phyloP scores from a whole-genome alignment of 2,113 vertebrate species.

The Pyrgilauda ruficollis region DNA sequence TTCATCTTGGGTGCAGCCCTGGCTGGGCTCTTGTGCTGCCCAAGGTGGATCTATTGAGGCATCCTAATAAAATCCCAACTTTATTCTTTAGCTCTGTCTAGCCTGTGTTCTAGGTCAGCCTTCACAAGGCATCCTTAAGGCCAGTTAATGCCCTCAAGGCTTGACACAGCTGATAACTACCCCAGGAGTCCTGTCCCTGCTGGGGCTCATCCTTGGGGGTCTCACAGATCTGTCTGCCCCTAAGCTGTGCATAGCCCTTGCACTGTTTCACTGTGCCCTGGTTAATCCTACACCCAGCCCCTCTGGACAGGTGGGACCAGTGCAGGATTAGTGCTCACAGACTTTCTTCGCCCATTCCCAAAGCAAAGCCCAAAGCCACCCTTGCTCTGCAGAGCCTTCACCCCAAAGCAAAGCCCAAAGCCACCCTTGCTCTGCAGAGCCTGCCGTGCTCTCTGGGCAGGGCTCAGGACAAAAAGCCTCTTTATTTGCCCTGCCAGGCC shows the following conservation, averaged over 20 bases:
- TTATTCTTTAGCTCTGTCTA: not conserved
- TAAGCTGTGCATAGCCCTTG: accelerated
- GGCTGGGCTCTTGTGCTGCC: not conserved
- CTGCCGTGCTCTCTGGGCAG: accelerated
- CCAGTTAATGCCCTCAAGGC: not conserved
- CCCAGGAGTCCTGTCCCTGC: not conserved
- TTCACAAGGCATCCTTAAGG: not conserved
- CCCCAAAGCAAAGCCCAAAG: no score
- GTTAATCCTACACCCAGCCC: not conserved
- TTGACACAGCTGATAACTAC: not conserved
- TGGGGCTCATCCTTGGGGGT: not conserved
- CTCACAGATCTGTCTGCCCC: not conserved
- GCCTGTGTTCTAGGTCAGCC: not conserved
- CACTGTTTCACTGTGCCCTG: not conserved
- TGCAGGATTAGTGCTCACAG: accelerated
- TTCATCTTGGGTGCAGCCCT: not conserved
- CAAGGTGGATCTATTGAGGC: not conserved
- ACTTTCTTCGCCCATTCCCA: not conserved
- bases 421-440: not conserved
- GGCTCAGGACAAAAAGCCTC: not conserved
- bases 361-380: not conserved
- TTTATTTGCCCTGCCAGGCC: not conserved
- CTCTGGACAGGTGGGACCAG: not conserved
- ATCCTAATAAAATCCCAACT: not conserved
- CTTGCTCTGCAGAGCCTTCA: no score